Evolutionary conservation across 2,888 invertebrate genomes (phyloP).

Genomic region (Habrosyne pyritoides): DNA sequence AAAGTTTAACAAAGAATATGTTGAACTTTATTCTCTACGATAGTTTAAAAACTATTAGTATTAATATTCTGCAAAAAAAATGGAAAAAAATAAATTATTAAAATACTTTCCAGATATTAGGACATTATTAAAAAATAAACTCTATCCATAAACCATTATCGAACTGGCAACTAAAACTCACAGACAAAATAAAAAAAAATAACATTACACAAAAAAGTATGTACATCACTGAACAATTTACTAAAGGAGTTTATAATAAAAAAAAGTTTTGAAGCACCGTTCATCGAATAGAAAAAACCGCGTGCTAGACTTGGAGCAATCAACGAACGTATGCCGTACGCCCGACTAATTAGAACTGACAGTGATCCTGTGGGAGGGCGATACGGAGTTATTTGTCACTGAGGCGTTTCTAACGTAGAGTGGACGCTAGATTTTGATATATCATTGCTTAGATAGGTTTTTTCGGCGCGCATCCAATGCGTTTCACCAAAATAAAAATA

Average conservation of each 20-base stretch:
- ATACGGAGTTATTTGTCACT: conserved; percentile 22
- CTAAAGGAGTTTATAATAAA: neutral
- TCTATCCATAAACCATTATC: too few species aligned
- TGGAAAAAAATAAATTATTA: too few species aligned
- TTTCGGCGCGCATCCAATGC: too few species aligned
- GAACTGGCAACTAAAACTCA: neutral
- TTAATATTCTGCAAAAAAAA: too few species aligned
- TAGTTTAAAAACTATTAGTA: too few species aligned
- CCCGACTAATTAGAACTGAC: conserved; percentile 49
- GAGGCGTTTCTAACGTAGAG: conserved; percentile 11
- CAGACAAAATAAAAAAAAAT: neutral
- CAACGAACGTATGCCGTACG: neutral
- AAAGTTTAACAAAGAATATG: too few species aligned
- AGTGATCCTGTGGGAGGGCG: conserved; percentile 50
- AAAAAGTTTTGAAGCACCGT: neutral
- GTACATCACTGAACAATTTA: too few species aligned
- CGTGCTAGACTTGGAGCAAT: neutral
- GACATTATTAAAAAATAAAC: too few species aligned
- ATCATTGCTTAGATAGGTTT: too few species aligned
- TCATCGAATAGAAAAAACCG: neutral
- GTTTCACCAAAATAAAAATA: too few species aligned
- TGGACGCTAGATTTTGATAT: conserved; percentile 29
- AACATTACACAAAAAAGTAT: neutral
- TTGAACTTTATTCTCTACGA: too few species aligned
- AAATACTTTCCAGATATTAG: too few species aligned